Base-by-base conservation (phyloP, 2,113 vertebrate species). In the Gopherus evgoodei region DNA sequence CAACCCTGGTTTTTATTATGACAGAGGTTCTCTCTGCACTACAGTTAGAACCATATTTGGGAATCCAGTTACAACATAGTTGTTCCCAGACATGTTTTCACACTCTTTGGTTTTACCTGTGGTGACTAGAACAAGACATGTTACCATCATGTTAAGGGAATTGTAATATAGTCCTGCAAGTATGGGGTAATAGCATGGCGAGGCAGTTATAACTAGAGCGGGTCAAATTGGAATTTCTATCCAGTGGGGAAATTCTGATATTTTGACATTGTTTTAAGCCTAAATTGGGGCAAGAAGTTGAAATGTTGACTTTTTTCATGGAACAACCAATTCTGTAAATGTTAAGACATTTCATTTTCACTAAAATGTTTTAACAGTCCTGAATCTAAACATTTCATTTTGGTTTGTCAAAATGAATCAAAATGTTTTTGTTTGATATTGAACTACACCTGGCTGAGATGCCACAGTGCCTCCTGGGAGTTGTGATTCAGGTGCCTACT, bases 321-420 rank as follows among this genome's bases (percentile, higher is more conserved):
- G 44, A 94, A 54, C 54, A 76, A 80, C 0, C 0, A 81, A 69
- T 90, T 93, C 92, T 80, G 93, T 89, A 25, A 96, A 96, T 94
- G 86, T 95, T 1, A 2, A 85, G 84, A 42, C 87, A 88, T 96
- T 97, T 96, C 84, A 21, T 95, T 94, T 88, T 91, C 92, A 94
- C 90, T 89, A 83, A 95, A 94, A 91, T 83, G 53, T 91, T 92
- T 84, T 42, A 57, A 56, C 78, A 38, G 93, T 90, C 81, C 92
- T 96, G 79, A 81, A 82, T 76, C 86, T 50, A 87, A 92, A 94
- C 81, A 82, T 81, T 96, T 94, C 57, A 52, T 83, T 95, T 10
- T 84, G 96, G 93, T 50, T n/a, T 90, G 91, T 75, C 85, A 90
- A 96, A 94, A 65, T 92, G 87, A 96, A 94, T 95, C 91, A 93